A percentile compares a stretch with the other conserved stretches of the same genome.
These are phyloP conservation scores for Callyntrura guangdongensis DNA, from an alignment of 2,888 invertebrate genomes.

Conservation along the genomic window DNA sequence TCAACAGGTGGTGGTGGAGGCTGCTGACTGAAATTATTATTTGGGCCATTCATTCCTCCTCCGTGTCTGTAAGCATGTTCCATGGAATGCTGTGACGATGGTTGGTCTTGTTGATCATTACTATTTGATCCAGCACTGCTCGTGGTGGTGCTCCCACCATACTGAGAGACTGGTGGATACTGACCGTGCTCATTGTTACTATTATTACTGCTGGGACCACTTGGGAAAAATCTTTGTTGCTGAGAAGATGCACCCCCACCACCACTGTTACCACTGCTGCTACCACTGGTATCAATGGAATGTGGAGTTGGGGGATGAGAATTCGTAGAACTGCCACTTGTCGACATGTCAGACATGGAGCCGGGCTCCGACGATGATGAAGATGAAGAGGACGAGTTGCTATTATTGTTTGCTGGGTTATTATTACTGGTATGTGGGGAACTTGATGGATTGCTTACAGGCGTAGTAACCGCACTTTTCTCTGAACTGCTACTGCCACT, in stretches of 20 bases:
- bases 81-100: conserved; percentile 70
- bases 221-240: conserved; percentile 77
- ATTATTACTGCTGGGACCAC: conserved; percentile 52
- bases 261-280: conserved; percentile 63
- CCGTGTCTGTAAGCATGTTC: conserved; percentile 84
- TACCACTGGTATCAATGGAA: conserved; percentile 72
- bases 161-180: conserved; percentile 75
- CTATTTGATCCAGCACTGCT: conserved; percentile 45
- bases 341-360: conserved; percentile 79
- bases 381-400: conserved; percentile 71
- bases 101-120: conserved; percentile 60
- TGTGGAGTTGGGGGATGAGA: conserved; percentile 80
- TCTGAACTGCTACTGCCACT: conserved; percentile 74
- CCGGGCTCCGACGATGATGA: conserved; percentile 76
- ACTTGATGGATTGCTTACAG: conserved; percentile 74
- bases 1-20: conserved; percentile 85
- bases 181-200: conserved; percentile 84
- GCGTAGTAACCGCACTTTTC: conserved; percentile 71
- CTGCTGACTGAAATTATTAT: conserved; percentile 86
- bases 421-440: conserved; percentile 69
- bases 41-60: conserved; percentile 83
- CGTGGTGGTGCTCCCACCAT: conserved; percentile 85
- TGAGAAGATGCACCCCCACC: conserved; percentile 54
- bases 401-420: conserved; percentile 32
- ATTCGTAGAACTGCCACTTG: conserved; percentile 79